Percentiles rank a stretch among this genome's conserved stretches.
These are phyloP conservation scores for Megaceryle alcyon DNA, from an alignment of 2,797 vertebrate species.

Conservation along the genomic window DNA sequence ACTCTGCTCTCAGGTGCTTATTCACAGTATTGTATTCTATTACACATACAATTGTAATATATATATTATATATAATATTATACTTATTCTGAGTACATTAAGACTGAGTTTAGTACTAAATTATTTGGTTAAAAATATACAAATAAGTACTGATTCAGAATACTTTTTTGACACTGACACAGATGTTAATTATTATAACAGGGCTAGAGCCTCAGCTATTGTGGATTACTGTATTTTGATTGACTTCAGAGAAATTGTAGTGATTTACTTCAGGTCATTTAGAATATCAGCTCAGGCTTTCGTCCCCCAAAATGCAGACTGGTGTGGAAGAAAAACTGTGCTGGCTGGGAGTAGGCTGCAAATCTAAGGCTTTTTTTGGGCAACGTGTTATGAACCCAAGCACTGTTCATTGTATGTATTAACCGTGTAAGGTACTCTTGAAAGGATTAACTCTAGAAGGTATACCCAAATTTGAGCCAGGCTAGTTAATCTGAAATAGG, in stretches of 20 bases:
- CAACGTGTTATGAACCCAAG: background rate
- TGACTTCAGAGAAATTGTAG: background rate
- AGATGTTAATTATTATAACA: background rate
- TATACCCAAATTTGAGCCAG: background rate
- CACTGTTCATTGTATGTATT: background rate
- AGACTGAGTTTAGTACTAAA: background rate
- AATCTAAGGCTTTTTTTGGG: background rate
- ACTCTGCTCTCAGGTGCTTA: background rate
- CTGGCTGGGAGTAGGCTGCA: background rate
- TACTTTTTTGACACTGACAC: background rate
- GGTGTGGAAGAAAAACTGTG: background rate
- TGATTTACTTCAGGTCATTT: background rate
- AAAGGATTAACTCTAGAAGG: background rate
- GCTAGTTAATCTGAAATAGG: background rate
- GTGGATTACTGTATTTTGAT: background rate
- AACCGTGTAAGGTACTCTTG: background rate
- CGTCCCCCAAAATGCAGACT: background rate
- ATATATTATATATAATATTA: too few species aligned
- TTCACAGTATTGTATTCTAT: background rate
- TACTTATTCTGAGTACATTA: background rate
- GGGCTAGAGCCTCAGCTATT: background rate
- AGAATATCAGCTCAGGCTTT: background rate
- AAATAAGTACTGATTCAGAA: background rate
- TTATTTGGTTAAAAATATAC: constrained; percentile 6
- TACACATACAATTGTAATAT: too few species aligned